These are phyloP conservation scores for Drosophila oshimai DNA, from an alignment of 1,140 invertebrate species.

Conservation along the genomic window DNA sequence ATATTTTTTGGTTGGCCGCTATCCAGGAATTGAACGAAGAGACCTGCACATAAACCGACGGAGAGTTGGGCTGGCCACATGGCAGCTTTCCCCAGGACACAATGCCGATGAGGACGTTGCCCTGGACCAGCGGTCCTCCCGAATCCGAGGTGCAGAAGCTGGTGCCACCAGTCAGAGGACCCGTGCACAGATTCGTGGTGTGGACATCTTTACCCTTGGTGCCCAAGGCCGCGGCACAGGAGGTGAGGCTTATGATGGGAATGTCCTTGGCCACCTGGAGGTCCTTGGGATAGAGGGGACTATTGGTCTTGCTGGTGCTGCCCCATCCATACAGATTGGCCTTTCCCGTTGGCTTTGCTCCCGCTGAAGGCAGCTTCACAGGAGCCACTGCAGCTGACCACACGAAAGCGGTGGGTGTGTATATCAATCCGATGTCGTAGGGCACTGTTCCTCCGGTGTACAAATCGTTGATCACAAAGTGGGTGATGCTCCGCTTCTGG, in stretches of 20 bases:
- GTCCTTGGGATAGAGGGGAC: slow-evolving; percentile 70
- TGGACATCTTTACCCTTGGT: slow-evolving; percentile 74
- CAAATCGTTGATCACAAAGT: slow-evolving; percentile 59
- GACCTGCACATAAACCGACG: slow-evolving; percentile 89
- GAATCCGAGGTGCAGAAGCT: slow-evolving; percentile 84
- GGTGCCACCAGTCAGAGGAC: slow-evolving; percentile 82
- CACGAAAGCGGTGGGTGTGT: slow-evolving; percentile 82
- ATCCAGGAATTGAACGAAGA: slow-evolving; percentile 87
- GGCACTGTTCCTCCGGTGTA: slow-evolving; percentile 81
- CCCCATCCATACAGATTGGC: slow-evolving; percentile 83
- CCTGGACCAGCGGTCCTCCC: slow-evolving; percentile 82
- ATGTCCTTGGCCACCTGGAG: slow-evolving; percentile 78
- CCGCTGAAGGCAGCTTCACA: slow-evolving; percentile 78
- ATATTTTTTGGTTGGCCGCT: slow-evolving; percentile 41
- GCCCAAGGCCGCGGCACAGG: slow-evolving; percentile 69
- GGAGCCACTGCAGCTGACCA: slow-evolving; percentile 83
- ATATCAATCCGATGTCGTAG: slow-evolving; percentile 84
- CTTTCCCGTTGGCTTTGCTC: slow-evolving; percentile 80
- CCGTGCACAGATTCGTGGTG: slow-evolving; percentile 83
- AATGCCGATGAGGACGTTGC: slow-evolving; percentile 79
- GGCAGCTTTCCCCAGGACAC: slow-evolving; percentile 83
- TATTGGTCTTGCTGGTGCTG: slow-evolving; percentile 80
- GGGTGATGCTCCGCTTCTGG: slow-evolving; percentile 60
- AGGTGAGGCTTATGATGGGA: slow-evolving; percentile 63
- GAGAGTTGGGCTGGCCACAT: slow-evolving; percentile 85